Base-by-base conservation (phyloP, 1,140 invertebrate species). In the Cephus cinctus region DNA sequence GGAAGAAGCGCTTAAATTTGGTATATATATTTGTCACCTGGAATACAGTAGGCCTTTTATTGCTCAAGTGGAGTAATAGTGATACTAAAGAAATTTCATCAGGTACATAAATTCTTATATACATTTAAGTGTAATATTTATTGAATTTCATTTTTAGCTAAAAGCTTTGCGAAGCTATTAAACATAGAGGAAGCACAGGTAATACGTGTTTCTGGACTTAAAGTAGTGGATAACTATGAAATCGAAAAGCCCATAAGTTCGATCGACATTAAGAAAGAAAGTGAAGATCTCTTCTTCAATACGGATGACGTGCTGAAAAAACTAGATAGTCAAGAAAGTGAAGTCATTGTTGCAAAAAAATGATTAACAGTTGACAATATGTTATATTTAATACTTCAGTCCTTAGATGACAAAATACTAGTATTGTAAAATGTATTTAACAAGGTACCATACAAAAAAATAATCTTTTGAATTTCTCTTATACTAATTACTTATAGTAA, bases 1-100 rank as follows among this genome's bases (percentile, higher is more conserved):
- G 80, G 80, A 85, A 83, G 65, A 61, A 76, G 1, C 73, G 80
- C 16, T 59, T 87, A 1, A 82, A 83, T 47, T 52, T 84, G 35
- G 64, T 65, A 0, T 87, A 86, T 63, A 77, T 76, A 8, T 53
- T 86, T 34, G 20, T 83, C 9, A 79, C 81, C 9, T 85, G 83
- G 82, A 82, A 86, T 72, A 80, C 81, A 0, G 82, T 86, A 57
- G 83, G 82, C 8, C 57, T 83, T 16, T 78, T 86, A 4, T 43
- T 75, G 20, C 85, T 83, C 52, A 77, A 70, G 59, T 61, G 77
- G 6, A 81, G 70, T 40, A 75, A 73, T 25, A 84, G 84, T 0
- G 81, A 81, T 59, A 71, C 65, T 2, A 81, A 86, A 64, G 85
- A 82, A 83, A 85, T 44, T 50, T 69, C 22, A 44, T 68, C 4